Base-by-base conservation (phyloP, 2,797 vertebrate genomes). In the Bradypodion ventrale region DNA sequence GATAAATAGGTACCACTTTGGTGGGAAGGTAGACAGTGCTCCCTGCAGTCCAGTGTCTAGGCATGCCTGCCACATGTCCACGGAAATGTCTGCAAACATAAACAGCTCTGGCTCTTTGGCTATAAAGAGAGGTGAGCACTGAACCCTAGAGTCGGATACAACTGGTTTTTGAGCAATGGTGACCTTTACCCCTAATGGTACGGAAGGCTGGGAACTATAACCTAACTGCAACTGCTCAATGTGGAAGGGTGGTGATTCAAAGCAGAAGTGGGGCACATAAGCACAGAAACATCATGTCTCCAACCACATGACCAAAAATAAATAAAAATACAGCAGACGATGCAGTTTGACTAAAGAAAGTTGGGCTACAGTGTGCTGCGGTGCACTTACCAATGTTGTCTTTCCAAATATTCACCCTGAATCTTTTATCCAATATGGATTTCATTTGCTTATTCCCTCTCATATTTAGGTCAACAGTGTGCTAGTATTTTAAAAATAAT, bases 391-490 rank as follows among this genome's bases (percentile, higher is more conserved):
- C 40, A 86, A 74, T 49, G 75, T 81, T 85, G 16, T 92, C 81
- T 78, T 88, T 85, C 63, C 75, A 69, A 15, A 15, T 88, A 83
- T 84, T 27, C 75, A 37, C 87, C 80, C 69, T 32, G 69, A 7
- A 44, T 82, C 32, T 27, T 81, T 1, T 0, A n/a, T 80, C 85
- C 87, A 83, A 89, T 87, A 93, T 66, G 89, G 89, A 44, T 89
- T 91, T 90, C 85, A 89, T 92, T 91, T 93, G 75, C 80, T 93
- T 27, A 7, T 2, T 29, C 70, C 40, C 40, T 42, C 42, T 25
- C 86, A 80, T 90, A 91, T 92, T 91, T 78, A 87, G 81, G 89
- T 90, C 70, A 87, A 85, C 89, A 83, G 75, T 2, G 12, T 80
- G 85, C 83, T 93, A 93, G 89, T 87, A 81, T 77, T 82, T 23